phyloP scores from a whole-genome alignment of 2,888 invertebrate species.

The Eutolmus rufibarbis region DNA sequence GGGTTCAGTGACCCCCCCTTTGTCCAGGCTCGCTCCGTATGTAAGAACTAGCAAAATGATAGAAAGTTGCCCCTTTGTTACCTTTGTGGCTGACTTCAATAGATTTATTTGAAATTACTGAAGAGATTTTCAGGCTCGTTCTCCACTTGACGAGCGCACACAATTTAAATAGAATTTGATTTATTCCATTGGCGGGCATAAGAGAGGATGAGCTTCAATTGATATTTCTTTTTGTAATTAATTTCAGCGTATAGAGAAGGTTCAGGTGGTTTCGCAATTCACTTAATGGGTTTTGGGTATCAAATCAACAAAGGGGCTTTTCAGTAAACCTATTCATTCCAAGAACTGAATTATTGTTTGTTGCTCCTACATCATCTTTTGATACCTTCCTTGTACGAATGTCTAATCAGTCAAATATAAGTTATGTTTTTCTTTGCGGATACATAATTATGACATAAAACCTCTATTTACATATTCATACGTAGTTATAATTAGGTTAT shows the following conservation, averaged over 20 bases:
- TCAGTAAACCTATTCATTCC: not conserved
- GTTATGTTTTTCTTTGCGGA: not conserved
- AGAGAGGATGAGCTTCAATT: not conserved
- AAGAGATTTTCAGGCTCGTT: not conserved
- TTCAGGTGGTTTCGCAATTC: not conserved
- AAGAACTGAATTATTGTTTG: not conserved
- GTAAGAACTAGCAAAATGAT: not conserved
- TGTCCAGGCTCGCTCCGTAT: not conserved
- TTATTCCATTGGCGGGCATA: not conserved
- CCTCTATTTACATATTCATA: not conserved
- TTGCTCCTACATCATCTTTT: not conserved
- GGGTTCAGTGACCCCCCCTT: not conserved
- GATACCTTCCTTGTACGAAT: not conserved
- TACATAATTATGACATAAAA: not conserved
- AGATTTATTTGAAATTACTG: not conserved
- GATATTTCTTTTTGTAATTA: not conserved
- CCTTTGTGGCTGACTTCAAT: not conserved
- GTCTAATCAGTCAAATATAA: not conserved
- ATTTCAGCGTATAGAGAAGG: not conserved
- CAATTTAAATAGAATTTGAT: not conserved
- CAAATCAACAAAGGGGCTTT: not conserved
- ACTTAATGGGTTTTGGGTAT: not conserved
- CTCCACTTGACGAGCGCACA: not conserved
- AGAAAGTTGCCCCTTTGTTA: not conserved
- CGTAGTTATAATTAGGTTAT: too few species aligned